Conservation (phyloP, 2,797 vertebrate species). For the Masticophis lateralis region DNA sequence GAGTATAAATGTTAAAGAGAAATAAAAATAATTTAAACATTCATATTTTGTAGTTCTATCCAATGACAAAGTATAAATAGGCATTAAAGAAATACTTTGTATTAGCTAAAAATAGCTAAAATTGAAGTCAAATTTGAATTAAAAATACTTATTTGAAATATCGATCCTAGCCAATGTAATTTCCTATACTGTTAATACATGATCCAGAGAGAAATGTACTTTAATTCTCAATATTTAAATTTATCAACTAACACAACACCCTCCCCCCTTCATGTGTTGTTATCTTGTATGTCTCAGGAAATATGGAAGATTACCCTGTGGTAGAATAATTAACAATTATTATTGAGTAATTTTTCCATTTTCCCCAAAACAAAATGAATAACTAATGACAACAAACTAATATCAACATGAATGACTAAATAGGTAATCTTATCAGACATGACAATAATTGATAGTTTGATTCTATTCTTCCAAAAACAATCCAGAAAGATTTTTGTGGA, state of each 20-base stretch:
- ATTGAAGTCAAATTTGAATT: background rate
- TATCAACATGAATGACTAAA: background rate
- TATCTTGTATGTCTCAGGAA: background rate
- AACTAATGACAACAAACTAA: background rate
- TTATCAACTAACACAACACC: background rate
- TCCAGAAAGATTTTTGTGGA: background rate
- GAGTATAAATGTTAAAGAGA: background rate
- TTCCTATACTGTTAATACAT: background rate
- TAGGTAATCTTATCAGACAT: background rate
- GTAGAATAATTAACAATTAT: background rate
- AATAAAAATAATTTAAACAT: background rate
- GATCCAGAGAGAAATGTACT: background rate
- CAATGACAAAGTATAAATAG: background rate
- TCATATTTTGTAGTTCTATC: background rate
- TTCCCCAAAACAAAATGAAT: background rate
- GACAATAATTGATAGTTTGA: background rate
- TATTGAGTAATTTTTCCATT: background rate
- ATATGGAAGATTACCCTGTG: background rate
- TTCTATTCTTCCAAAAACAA: background rate
- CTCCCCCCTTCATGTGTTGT: background rate
- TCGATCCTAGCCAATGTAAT: background rate
- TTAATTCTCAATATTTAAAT: background rate
- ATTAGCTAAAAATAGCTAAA: background rate
- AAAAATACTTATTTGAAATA: background rate
- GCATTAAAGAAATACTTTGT: background rate